Evolutionary conservation across 2,888 invertebrate species (phyloP).

Genomic region (Lithophane socia): DNA sequence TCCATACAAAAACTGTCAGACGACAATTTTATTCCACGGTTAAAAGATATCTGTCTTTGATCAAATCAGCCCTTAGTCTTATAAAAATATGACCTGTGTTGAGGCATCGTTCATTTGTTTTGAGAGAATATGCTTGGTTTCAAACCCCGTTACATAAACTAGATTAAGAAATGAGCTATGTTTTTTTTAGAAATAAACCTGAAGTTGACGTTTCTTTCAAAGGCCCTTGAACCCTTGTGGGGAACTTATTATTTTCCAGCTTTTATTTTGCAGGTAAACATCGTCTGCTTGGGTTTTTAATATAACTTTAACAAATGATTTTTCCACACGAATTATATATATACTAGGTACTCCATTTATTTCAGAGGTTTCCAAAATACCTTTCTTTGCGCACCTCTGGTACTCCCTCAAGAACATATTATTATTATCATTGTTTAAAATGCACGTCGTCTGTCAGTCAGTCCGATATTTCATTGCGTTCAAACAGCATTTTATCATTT

Average conservation of each 20-base stretch:
- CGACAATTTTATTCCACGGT: too few species aligned
- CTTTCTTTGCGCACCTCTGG: background rate
- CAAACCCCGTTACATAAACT: conserved; percentile 21
- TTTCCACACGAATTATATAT: background rate
- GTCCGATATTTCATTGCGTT: background rate
- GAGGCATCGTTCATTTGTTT: conserved; percentile 16
- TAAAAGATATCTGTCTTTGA: too few species aligned
- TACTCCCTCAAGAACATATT: background rate
- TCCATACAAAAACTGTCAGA: too few species aligned
- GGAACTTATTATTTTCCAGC: background rate
- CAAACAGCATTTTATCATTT: background rate
- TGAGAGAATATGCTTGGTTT: conserved; percentile 8
- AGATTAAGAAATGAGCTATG: conserved; percentile 18
- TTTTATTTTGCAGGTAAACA: background rate
- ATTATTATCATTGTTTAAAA: background rate
- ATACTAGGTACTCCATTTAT: too few species aligned
- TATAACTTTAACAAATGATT: background rate
- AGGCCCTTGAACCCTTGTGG: background rate
- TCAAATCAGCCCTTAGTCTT: too few species aligned
- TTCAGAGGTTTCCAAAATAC: background rate
- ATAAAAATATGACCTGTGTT: too few species aligned
- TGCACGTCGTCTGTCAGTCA: background rate
- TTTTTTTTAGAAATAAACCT: conserved; percentile 25
- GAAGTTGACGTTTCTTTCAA: background rate
- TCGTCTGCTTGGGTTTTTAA: background rate